These are phyloP conservation scores for Spinus olivaceus DNA, from an alignment of 2,797 vertebrate genomes.

Conservation along the genomic window DNA sequence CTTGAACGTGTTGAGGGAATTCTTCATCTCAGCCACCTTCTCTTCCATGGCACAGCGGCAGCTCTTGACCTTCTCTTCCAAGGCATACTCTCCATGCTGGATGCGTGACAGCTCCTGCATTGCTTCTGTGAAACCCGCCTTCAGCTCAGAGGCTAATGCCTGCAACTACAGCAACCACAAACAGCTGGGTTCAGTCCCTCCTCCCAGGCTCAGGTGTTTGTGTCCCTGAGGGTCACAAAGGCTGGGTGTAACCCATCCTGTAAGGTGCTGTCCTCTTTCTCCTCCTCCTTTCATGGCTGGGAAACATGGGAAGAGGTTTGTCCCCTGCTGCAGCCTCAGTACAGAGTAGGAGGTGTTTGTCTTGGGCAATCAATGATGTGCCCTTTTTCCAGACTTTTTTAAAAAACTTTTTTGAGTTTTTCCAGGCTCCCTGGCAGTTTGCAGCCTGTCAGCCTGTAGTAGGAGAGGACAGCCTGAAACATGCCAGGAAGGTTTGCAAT, in stretches of 20 bases:
- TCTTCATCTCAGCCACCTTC: constrained; percentile 92
- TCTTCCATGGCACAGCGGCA: constrained; percentile 89
- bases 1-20: constrained; percentile 92
- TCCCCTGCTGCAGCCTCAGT: not conserved
- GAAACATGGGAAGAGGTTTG: not conserved
- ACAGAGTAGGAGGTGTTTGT: not conserved
- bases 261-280: not conserved
- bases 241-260: not conserved
- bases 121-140: constrained; percentile 85
- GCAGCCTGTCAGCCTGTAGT: not conserved
- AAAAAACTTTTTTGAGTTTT: not conserved
- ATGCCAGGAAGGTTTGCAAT: not conserved
- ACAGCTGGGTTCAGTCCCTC: not conserved
- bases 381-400: not conserved
- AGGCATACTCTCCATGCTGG: constrained; percentile 83
- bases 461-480: constrained; percentile 24
- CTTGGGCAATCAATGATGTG: not conserved
- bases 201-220: not conserved
- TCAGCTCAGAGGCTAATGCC: constrained; percentile 90
- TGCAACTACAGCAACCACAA: constrained; percentile 82
- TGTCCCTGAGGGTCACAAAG: not conserved
- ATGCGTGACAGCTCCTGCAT: constrained; percentile 86
- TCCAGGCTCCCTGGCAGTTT: not conserved
- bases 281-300: not conserved
- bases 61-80: constrained; percentile 89